phyloP scores from a whole-genome alignment of 2,797 vertebrate genomes.

The Hoplostethus mediterraneus region DNA sequence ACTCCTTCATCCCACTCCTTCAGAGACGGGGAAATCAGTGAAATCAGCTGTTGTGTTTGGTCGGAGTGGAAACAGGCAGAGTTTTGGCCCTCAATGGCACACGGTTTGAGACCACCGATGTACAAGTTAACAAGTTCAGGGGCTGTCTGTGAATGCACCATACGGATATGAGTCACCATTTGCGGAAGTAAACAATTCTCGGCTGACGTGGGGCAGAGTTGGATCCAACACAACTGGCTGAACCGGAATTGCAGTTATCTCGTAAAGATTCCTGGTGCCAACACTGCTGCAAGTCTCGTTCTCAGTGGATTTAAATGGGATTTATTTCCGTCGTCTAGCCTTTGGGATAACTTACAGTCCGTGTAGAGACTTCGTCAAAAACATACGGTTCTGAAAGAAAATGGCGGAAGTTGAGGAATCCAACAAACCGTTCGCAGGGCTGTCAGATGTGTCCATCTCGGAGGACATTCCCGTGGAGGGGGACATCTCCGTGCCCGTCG shows the following conservation, averaged over 20 bases:
- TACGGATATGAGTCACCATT: conserved; percentile 40
- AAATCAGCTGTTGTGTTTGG: no score
- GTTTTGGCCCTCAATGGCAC: no score
- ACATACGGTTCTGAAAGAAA: conserved; percentile 37
- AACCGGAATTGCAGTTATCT: background rate
- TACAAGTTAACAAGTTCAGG: background rate
- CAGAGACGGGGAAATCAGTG: no score
- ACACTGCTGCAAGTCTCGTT: background rate
- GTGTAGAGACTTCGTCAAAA: background rate
- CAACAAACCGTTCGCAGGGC: conserved; percentile 89
- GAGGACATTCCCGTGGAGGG: conserved; percentile 94
- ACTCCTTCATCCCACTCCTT: no score
- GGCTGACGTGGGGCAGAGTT: conserved; percentile 73
- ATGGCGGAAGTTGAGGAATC: conserved; percentile 85
- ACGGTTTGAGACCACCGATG: no score
- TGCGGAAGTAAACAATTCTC: conserved; percentile 78
- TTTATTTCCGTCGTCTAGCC: background rate
- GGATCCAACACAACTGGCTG: background rate
- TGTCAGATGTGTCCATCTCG: conserved; percentile 93
- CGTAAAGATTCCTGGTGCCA: rapidly evolving
- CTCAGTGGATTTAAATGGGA: rapidly evolving
- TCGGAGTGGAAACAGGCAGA: no score
- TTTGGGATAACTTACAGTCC: background rate
- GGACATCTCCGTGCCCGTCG: conserved; percentile 91
- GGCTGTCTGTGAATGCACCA: conserved; percentile 47